These are phyloP conservation scores for Pantherophis guttatus DNA, from an alignment of 2,113 vertebrate species.

Conservation along the genomic window DNA sequence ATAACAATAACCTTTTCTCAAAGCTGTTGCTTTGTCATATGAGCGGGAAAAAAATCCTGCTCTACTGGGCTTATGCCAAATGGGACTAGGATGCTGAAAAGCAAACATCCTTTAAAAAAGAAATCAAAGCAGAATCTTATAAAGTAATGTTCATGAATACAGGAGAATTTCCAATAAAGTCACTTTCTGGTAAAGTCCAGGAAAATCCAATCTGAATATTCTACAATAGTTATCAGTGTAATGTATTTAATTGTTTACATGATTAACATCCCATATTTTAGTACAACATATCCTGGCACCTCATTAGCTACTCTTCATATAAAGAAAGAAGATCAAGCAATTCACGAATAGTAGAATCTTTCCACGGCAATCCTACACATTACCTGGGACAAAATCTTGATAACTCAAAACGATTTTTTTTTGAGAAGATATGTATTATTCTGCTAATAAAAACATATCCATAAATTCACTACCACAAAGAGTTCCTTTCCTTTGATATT, in stretches of 20 bases:
- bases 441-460: neutral
- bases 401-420: neutral
- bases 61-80: neutral
- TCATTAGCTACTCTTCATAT: neutral
- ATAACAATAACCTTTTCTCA: neutral
- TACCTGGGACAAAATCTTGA: neutral
- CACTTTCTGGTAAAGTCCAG: neutral
- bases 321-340: neutral
- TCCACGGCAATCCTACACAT: neutral
- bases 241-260: neutral
- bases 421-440: neutral
- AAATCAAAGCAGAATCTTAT: neutral
- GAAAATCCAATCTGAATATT: neutral
- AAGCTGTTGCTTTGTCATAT: neutral
- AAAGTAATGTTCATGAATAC: slow-evolving; percentile 12
- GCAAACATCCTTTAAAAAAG: slow-evolving; percentile 6
- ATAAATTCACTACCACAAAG: neutral
- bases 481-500: neutral
- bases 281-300: neutral
- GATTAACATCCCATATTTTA: neutral
- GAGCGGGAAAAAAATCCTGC: neutral
- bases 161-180: neutral
- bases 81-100: neutral
- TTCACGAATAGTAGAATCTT: neutral
- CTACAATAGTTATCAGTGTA: neutral